phyloP scores from a whole-genome alignment of 2,888 invertebrate genomes.

The Tinea semifulvella region DNA sequence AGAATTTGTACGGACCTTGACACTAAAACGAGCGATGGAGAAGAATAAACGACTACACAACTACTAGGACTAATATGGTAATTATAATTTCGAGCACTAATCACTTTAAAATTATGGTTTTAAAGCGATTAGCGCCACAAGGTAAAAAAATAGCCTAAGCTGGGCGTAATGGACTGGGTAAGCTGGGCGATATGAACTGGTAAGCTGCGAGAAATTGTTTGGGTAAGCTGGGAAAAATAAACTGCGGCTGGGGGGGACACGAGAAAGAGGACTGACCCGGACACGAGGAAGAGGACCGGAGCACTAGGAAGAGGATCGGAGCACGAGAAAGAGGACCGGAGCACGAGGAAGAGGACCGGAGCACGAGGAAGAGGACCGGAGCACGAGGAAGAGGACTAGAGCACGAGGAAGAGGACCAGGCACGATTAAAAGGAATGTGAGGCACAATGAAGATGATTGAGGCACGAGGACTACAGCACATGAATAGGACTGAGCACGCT shows the following conservation, averaged over 20 bases:
- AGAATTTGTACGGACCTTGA: too few species aligned
- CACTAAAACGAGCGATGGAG: too few species aligned
- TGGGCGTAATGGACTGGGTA: too few species aligned
- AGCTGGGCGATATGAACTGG: too few species aligned
- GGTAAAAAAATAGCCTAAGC: too few species aligned
- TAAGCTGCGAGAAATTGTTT: background rate
- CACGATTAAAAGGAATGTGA: conserved; percentile 2
- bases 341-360: background rate
- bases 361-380: background rate
- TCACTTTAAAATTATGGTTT: too few species aligned
- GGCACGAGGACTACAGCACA: background rate
- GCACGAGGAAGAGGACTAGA: background rate
- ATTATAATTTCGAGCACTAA: too few species aligned
- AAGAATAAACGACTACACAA: too few species aligned
- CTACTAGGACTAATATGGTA: too few species aligned
- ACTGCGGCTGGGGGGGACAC: background rate
- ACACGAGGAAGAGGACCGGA: conserved; percentile 4
- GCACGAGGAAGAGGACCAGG: background rate
- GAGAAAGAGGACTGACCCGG: conserved; percentile 8
- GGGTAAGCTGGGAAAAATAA: background rate
- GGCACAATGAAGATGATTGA: conserved; percentile 4
- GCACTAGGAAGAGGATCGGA: background rate
- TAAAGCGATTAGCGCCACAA: too few species aligned
- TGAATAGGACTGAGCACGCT: background rate
- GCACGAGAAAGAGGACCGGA: background rate